These are phyloP conservation scores for Theocolax elegans DNA, from an alignment of 1,140 invertebrate genomes.

Conservation along the genomic window DNA sequence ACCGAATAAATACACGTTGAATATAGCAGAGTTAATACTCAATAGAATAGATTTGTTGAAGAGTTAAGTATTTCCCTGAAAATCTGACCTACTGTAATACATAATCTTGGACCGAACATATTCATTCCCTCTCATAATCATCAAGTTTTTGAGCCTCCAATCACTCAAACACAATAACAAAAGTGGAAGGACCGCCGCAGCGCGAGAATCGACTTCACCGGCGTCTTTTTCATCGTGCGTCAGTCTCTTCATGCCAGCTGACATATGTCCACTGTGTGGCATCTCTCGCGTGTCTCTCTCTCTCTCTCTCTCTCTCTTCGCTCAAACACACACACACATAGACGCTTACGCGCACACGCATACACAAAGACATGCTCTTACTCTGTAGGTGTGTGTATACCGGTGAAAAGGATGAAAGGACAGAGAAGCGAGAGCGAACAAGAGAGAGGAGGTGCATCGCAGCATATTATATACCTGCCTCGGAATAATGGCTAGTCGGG, in stretches of 20 bases:
- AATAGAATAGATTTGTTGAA: no score
- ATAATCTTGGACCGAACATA: slow-evolving; percentile 11
- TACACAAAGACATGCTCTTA: no score
- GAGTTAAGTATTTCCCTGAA: no score
- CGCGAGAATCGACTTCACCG: slow-evolving; percentile 17
- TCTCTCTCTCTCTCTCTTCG: no score
- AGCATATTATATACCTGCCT: slow-evolving; percentile 55
- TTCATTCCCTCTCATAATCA: slow-evolving; percentile 26
- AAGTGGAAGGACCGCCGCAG: not conserved
- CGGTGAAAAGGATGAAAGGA: not conserved
- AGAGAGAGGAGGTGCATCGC: slow-evolving; percentile 20
- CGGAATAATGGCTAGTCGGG: slow-evolving; percentile 46
- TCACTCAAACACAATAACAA: not conserved
- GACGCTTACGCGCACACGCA: no score
- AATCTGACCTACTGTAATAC: not conserved
- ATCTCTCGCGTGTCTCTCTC: slow-evolving; percentile 25
- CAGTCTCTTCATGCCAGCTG: slow-evolving; percentile 32
- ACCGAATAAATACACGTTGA: no score
- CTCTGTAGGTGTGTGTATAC: no score
- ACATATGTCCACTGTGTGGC: slow-evolving; percentile 26
- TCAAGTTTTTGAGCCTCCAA: not conserved
- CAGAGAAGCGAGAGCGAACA: slow-evolving; percentile 8
- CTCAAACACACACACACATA: no score
- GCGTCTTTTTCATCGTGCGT: slow-evolving; percentile 34
- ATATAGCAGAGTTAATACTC: no score